These are phyloP conservation scores for Mactromeris polynyma DNA, from an alignment of 2,888 invertebrate genomes.

Conservation along the genomic window DNA sequence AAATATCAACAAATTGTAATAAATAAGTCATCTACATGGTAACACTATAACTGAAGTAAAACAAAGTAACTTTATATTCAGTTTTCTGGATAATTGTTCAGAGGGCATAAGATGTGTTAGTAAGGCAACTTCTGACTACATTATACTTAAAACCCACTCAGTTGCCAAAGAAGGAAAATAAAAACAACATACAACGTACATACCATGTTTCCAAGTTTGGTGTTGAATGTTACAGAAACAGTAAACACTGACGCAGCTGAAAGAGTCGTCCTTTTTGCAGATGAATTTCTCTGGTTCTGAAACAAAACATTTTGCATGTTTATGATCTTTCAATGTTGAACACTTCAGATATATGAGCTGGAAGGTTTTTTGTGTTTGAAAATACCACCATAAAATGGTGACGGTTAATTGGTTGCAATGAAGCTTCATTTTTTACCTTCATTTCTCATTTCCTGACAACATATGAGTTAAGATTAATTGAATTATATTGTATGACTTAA, in stretches of 20 bases:
- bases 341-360: not conserved
- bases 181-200: not conserved
- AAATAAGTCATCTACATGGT: not conserved
- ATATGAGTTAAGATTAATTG: too few relatives aligned
- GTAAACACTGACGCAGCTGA: not conserved
- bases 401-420: too few relatives aligned
- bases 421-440: too few relatives aligned
- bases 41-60: not conserved
- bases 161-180: not conserved
- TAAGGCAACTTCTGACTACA: not conserved
- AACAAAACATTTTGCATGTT: not conserved
- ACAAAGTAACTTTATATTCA: too few relatives aligned
- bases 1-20: not conserved
- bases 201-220: too few relatives aligned
- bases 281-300: too few relatives aligned
- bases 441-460: too few relatives aligned
- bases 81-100: not conserved
- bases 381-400: too few relatives aligned
- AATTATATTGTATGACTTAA: too few relatives aligned
- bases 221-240: too few relatives aligned
- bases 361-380: too few relatives aligned
- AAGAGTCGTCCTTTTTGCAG: not conserved
- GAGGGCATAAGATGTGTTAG: not conserved
- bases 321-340: not conserved
- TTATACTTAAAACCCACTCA: not conserved